These are phyloP conservation scores for Aphis gossypii DNA, from an alignment of 1,140 invertebrate species.

Conservation along the genomic window DNA sequence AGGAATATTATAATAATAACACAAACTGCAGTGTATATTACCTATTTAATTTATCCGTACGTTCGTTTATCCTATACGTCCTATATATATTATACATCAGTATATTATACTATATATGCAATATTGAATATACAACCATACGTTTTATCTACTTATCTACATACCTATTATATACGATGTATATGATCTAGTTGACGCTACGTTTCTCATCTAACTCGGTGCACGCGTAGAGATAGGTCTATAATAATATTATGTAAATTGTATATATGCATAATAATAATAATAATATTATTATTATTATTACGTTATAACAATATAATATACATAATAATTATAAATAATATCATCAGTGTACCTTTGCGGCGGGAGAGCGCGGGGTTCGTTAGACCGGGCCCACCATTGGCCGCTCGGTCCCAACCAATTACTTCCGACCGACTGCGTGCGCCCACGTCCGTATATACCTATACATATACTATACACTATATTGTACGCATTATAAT, in stretches of 20 bases:
- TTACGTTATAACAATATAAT: background rate
- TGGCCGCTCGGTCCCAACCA: constrained; percentile 46
- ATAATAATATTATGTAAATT: background rate
- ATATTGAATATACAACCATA: background rate
- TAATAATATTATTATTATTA: background rate
- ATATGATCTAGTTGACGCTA: background rate
- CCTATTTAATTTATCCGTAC: background rate
- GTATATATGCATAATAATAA: background rate
- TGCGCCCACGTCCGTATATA: background rate
- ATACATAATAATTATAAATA: constrained; percentile 21
- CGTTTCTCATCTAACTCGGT: background rate
- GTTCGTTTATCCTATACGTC: background rate
- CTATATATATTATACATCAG: background rate
- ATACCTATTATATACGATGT: background rate
- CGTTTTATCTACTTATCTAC: background rate
- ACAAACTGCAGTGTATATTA: background rate
- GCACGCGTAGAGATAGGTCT: background rate
- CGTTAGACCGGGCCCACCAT: background rate
- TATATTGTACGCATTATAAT: background rate
- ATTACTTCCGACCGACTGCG: constrained; percentile 52
- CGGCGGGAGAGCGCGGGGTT: background rate
- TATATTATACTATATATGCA: background rate
- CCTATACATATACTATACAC: background rate
- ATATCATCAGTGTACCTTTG: background rate
- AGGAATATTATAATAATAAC: background rate